These are phyloP conservation scores for Meleagris gallopavo DNA, from an alignment of 2,113 vertebrate genomes.

Conservation along the genomic window DNA sequence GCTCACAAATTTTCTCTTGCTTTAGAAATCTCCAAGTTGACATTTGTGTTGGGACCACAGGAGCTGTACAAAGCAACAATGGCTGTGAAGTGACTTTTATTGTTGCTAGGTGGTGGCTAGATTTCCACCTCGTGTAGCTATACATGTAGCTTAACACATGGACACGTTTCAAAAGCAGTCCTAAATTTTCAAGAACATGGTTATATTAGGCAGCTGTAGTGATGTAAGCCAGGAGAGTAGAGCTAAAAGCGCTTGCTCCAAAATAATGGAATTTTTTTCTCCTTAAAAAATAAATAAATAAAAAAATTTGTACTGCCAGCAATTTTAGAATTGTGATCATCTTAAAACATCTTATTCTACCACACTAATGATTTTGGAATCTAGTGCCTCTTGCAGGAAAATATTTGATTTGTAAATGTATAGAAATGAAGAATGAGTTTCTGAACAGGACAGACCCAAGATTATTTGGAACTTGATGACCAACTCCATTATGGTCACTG, in stretches of 20 bases:
- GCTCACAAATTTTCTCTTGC: conserved; percentile 28
- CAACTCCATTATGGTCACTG: background rate
- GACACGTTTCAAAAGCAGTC: background rate
- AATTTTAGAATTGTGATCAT: too few species aligned
- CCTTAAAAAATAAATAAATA: too few species aligned
- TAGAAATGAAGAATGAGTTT: background rate
- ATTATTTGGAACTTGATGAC: background rate
- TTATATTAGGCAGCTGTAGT: background rate
- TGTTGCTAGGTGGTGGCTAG: background rate
- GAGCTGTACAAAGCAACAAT: conserved; percentile 9
- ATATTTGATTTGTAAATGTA: background rate
- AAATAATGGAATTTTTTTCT: background rate
- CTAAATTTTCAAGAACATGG: background rate
- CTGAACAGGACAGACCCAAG: background rate
- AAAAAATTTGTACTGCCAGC: too few species aligned
- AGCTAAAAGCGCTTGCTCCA: background rate
- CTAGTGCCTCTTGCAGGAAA: background rate
- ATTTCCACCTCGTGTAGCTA: background rate
- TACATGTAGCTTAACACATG: background rate
- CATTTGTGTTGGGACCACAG: background rate
- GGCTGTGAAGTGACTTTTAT: background rate
- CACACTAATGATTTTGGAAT: background rate
- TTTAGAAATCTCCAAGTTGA: background rate
- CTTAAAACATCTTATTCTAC: background rate
- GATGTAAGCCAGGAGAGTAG: background rate